Percentiles rank a stretch among this genome's conserved stretches.
phyloP scores from a whole-genome alignment of 2,888 invertebrate genomes.

The Callyntrura guangdongensis region DNA sequence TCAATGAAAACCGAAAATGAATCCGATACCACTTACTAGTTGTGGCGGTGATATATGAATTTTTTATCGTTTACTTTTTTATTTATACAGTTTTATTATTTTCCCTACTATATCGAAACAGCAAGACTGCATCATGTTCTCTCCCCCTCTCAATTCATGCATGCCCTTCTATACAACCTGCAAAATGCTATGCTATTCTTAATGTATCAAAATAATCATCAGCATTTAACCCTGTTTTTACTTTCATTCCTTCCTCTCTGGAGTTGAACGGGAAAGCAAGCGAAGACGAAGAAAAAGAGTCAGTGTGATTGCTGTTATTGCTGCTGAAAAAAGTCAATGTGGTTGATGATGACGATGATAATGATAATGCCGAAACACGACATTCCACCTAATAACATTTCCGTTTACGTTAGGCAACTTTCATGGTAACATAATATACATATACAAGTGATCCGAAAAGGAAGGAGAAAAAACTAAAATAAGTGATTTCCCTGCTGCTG shows the following conservation, averaged over 20 bases:
- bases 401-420: constrained; percentile 36
- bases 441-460: background rate
- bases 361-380: constrained; percentile 46
- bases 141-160: background rate
- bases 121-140: background rate
- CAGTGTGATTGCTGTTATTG: constrained; percentile 12
- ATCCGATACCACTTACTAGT: constrained; percentile 16
- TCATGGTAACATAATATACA: constrained; percentile 31
- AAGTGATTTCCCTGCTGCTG: constrained; percentile 7
- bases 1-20: constrained; percentile 52
- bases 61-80: constrained; percentile 51
- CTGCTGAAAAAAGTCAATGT: constrained; percentile 49
- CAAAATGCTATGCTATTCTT: background rate
- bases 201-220: constrained; percentile 49
- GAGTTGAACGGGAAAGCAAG: constrained; percentile 38
- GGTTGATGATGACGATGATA: constrained; percentile 12
- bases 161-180: background rate
- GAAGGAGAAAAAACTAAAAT: background rate
- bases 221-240: constrained; percentile 9
- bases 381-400: constrained; percentile 66
- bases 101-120: background rate
- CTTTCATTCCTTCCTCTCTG: constrained; percentile 56
- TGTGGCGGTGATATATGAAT: constrained; percentile 46
- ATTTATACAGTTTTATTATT: constrained; percentile 48
- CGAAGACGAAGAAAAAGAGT: background rate